Evolutionary conservation across 2,113 vertebrate species (phyloP).

Genomic region (Scophthalmus maximus): DNA sequence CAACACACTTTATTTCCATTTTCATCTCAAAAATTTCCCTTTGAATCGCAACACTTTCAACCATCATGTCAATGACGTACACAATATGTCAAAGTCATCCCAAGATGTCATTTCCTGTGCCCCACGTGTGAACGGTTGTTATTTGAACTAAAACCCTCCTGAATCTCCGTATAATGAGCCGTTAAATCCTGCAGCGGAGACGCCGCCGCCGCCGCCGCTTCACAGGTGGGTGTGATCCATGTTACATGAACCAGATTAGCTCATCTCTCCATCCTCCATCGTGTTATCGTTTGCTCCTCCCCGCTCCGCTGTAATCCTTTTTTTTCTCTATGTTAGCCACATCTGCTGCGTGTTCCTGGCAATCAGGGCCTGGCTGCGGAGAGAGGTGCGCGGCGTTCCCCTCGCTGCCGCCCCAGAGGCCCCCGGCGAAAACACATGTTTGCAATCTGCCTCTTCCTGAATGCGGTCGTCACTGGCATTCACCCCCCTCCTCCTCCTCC

Average conservation of each 20-base stretch:
- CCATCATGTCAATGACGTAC: not conserved
- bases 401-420: too few relatives aligned
- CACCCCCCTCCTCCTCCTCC: slow-evolving; percentile 9
- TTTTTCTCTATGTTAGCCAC: slow-evolving; percentile 28
- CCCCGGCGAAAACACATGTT: too few relatives aligned
- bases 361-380: slow-evolving; percentile 41
- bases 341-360: slow-evolving; percentile 53
- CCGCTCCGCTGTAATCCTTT: slow-evolving; percentile 32
- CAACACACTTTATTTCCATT: not conserved
- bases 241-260: slow-evolving; percentile 58
- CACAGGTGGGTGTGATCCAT: not conserved
- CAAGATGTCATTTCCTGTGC: not conserved
- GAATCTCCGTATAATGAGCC: not conserved
- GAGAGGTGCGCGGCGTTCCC: slow-evolving; percentile 35
- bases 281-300: slow-evolving; percentile 31
- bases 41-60: not conserved
- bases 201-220: too few relatives aligned
- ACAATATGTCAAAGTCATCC: not conserved
- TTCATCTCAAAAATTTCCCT: not conserved
- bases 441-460: slow-evolving; percentile 47
- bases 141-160: too few relatives aligned
- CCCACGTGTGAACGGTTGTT: not conserved
- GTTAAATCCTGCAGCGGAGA: not conserved
- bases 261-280: slow-evolving; percentile 44
- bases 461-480: slow-evolving; percentile 6